Percentiles rank a stretch among this genome's conserved stretches.
Evolutionary conservation across 23 tunicate genomes (phyloP).

Genomic region (Diplosoma virens): DNA sequence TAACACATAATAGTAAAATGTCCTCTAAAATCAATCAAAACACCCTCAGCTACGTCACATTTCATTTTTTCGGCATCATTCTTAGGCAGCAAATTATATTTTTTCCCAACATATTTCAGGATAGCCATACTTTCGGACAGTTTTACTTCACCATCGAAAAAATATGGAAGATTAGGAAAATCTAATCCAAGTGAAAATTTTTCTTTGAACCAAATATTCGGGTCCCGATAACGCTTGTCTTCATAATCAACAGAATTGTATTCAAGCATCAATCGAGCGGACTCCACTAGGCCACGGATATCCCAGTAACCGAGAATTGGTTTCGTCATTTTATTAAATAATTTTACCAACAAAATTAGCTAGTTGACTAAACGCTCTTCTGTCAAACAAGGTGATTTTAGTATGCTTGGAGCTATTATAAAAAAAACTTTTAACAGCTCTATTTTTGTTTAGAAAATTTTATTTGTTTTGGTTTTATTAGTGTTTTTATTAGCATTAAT

Average conservation of each 20-base stretch:
- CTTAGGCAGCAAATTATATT: not conserved
- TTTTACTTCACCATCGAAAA: conserved; percentile 17
- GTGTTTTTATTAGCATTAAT: too few relatives aligned
- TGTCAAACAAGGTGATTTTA: too few relatives aligned
- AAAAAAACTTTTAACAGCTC: too few relatives aligned
- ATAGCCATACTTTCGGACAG: conserved; percentile 1
- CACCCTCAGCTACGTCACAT: not conserved
- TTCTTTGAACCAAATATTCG: not conserved
- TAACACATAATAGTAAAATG: not conserved
- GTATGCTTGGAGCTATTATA: too few relatives aligned
- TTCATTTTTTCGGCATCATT: not conserved
- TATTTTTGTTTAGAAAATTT: too few relatives aligned
- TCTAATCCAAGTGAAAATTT: conserved; percentile 17
- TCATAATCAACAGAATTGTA: conserved; percentile 7
- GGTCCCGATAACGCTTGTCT: not conserved
- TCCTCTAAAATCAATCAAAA: not conserved
- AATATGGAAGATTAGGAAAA: conserved; percentile 9
- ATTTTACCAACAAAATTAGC: too few relatives aligned
- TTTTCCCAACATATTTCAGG: not conserved
- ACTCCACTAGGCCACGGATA: conserved; percentile 7
- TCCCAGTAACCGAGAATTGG: conserved; percentile 27
- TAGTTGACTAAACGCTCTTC: too few relatives aligned
- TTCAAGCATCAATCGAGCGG: conserved; percentile 11
- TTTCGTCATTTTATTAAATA: not conserved
- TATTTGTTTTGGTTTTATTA: too few relatives aligned